phyloP scores from a whole-genome alignment of 1,140 invertebrate genomes.

The Bombus huntii region DNA sequence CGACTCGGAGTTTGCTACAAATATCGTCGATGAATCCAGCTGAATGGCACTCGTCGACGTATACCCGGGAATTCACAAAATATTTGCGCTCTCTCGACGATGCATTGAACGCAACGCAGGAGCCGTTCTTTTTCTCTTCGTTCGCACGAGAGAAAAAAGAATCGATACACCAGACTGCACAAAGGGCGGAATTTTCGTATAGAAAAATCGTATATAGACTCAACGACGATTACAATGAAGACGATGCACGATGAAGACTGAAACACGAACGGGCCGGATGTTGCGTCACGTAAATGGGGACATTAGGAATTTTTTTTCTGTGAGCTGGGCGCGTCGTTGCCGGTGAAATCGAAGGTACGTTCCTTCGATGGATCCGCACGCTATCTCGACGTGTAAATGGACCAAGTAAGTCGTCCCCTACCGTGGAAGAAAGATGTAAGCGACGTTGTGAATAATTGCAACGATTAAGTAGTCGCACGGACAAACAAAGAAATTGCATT shows the following conservation, averaged over 20 bases:
- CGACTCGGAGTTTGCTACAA: constrained; percentile 23
- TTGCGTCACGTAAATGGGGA: constrained; percentile 46
- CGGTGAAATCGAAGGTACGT: constrained; percentile 20
- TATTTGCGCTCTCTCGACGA: neutral
- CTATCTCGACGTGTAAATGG: neutral
- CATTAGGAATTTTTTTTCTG: constrained; percentile 51
- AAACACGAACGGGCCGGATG: constrained; percentile 51
- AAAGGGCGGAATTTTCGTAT: constrained; percentile 34
- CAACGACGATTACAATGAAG: constrained; percentile 23
- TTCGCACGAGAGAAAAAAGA: neutral
- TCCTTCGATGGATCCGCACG: neutral
- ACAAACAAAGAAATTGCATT: neutral
- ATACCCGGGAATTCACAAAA: constrained; percentile 12
- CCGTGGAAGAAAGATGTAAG: neutral
- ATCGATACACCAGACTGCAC: neutral
- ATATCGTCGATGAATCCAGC: neutral
- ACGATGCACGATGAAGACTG: constrained; percentile 25
- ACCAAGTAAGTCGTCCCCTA: neutral
- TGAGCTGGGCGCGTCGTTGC: constrained; percentile 11
- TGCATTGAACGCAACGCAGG: neutral
- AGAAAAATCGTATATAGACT: neutral
- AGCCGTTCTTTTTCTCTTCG: neutral
- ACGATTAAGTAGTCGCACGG: constrained; percentile 6
- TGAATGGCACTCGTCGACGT: neutral
- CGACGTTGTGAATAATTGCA: constrained; percentile 19